phyloP scores from a whole-genome alignment of 2,113 vertebrate genomes.

The Xiphorhynchus elegans region DNA sequence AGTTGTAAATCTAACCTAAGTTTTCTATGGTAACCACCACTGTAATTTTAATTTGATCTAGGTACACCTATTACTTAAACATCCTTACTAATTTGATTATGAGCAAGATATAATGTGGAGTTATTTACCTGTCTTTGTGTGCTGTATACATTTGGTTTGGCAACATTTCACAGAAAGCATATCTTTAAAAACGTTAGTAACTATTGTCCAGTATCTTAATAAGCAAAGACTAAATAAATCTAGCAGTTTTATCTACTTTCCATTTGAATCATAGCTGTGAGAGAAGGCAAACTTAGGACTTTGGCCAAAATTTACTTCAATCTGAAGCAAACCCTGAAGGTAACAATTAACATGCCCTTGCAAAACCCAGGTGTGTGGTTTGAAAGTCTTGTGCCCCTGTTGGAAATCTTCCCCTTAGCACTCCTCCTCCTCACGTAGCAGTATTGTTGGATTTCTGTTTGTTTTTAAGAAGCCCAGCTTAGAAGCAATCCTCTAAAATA shows the following conservation, averaged over 20 bases:
- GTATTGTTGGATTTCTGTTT: neutral
- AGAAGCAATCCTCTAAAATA: neutral
- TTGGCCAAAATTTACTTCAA: neutral
- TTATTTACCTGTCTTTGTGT: neutral
- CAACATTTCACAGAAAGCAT: neutral
- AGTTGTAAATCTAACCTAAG: fast-evolving
- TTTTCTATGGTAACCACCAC: neutral
- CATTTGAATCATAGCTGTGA: neutral
- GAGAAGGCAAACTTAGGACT: neutral
- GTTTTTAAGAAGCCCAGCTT: neutral
- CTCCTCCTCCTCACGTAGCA: neutral
- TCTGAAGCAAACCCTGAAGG: neutral
- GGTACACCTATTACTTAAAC: neutral
- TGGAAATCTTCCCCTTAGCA: neutral
- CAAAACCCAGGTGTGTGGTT: neutral
- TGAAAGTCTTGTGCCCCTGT: neutral
- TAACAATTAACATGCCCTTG: neutral
- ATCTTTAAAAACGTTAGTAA: neutral
- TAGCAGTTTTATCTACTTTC: neutral
- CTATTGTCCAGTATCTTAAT: neutral
- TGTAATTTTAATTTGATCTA: neutral
- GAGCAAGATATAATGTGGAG: neutral
- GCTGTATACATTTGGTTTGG: neutral
- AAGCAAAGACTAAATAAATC: neutral
- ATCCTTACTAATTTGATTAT: neutral